Evolutionary conservation across 2,797 vertebrate genomes (phyloP), one percentile per base, ranked within the genome.

Genomic region (Loriculus beryllinus): DNA sequence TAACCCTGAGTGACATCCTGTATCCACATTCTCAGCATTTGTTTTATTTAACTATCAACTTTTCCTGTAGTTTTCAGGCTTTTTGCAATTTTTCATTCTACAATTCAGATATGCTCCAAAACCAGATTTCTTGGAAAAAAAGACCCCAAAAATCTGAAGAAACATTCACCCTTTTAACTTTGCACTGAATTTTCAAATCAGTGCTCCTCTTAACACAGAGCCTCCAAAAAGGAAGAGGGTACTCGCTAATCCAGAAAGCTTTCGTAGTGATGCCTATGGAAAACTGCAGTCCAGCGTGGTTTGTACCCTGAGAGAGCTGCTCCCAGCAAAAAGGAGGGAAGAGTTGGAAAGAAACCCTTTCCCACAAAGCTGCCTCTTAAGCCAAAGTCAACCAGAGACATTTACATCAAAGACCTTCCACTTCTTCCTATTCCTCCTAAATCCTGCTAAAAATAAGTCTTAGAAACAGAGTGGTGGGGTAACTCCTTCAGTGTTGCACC

Each of bases 391-490:
- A 2, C 10, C 65, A 25, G 31, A 59, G 56, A 35, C 63, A 57
- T 89, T 81, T 68, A 17, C 35, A 47, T 59, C 42, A 88, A 76
- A 43, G 52, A 71, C 23, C 31, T 81, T 86, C 77, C 57, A 7
- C 42, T 92, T 78, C 65, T 81, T 93, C 72, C 62, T 81, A 29
- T 81, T 63, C 71, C 28, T 69, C 54, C 49, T 68, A 79, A 83
- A 84, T 40, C 69, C 82, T 79, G 69, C 52, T 90, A 57, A 69
- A 69, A 79, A 29, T 39, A 80, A 45, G 74, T 71, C 57, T 65
- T 71, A 9, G 52, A 68, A 90, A 43, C 45, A 62, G 64, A 77
- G 49, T 2, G 3, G 33, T 42, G 48, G 69, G 69, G 64, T 81
- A 92, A n/a, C 64, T 88, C 57, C 79, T 74, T 77, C 80, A 80